Base-by-base conservation (phyloP, 1,140 invertebrate species). In the Drosophila lacertosa region DNA sequence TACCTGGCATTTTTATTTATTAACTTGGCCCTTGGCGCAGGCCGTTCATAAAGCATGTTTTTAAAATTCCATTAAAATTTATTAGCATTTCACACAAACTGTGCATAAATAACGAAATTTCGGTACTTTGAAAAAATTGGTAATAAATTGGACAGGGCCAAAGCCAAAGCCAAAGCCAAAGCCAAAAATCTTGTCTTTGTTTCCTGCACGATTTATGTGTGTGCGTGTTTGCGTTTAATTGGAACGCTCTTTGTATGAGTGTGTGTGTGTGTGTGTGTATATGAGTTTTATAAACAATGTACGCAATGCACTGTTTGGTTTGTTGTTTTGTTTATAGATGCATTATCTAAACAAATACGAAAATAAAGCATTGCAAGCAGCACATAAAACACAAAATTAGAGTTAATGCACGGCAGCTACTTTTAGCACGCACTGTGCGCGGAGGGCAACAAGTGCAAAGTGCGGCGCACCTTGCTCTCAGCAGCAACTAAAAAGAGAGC, bases 61-160 rank as follows among this genome's bases (percentile, higher is more conserved):
- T 88, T 88, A 88, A 88, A 88, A 88, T 88, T 88, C 82, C 82
- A 88, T 88, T 88, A 88, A 88, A 88, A 88, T 88, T 88, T 88
- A 88, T 88, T 88, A 88, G 77, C 82, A 71, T 88, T 88, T 88
- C 82, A 88, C 82, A 88, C 82, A 88, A 88, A 88, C 80, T 72
- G 60, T 78, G 82, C 82, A 88, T 88, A 88, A 88, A 88, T 88
- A 82, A 89, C 63, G n/a, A 55, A 66, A 64, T 67, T 82, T 82
- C 74, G 84, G 79, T 50, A 69, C 68, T 71, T 74, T 82, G 66
- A 68, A 7, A 29, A 6, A 26, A 26, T 1, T 74, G 81, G 74
- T 74, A 60, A 67, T 74, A 77, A 80, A 77, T 86, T 77, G 81
- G 62, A 72, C 67, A 67, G 51, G 55, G 50, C 50, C 57, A 22